Conservation (phyloP, 2,113 vertebrate genomes). For the Todiramphus saurophagus region DNA sequence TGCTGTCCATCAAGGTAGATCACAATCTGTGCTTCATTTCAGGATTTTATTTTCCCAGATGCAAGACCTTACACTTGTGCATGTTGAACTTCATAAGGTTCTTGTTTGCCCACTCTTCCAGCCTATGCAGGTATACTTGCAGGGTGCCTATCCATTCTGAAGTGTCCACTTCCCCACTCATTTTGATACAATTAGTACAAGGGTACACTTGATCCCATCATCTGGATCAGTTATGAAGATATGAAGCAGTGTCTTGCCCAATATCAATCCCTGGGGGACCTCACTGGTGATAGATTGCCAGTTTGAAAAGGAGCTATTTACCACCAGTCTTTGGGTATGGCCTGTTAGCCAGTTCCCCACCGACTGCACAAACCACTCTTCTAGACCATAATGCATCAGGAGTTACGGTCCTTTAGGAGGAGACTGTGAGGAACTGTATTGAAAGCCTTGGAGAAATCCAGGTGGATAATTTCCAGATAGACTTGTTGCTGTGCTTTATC, state of each 20-base stretch:
- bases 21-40: neutral
- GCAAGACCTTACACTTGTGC: neutral
- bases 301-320: neutral
- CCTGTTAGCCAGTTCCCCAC: neutral
- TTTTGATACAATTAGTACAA: neutral
- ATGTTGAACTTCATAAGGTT: neutral
- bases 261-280: too few relatives aligned
- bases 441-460: neutral
- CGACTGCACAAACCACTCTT: neutral
- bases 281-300: neutral
- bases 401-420: neutral
- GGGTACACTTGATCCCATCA: neutral
- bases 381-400: neutral
- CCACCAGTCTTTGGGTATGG: neutral
- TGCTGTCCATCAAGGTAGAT: neutral
- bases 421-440: neutral
- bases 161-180: neutral
- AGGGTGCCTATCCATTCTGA: neutral
- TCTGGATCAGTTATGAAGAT: neutral
- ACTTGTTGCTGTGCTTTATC: neutral
- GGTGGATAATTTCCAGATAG: neutral
- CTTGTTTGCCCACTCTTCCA: neutral
- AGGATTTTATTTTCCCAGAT: neutral
- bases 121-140: neutral
- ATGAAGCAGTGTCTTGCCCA: neutral